Evolutionary conservation across 2,113 vertebrate genomes (phyloP), one percentile per base, ranked within the genome.

Genomic region (Argyrosomus japonicus): DNA sequence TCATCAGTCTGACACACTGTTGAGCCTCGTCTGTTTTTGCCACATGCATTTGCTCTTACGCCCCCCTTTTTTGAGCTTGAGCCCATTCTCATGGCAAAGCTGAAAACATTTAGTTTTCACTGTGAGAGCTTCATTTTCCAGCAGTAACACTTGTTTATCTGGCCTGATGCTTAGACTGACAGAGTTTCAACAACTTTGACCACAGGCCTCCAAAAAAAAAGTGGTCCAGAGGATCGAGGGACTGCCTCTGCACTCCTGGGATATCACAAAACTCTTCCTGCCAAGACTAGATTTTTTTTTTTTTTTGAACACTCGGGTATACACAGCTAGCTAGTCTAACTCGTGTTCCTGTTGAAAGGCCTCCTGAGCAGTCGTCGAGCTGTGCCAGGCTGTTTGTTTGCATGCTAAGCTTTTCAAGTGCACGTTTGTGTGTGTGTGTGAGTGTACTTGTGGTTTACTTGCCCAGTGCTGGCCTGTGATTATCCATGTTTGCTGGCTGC

Each of bases 381-480:
- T 29, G 9, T 67, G 82, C 79, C 75, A 65, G 81, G 36, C 51
- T 81, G 82, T 85, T 82, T 89, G 89, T 89, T 88, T 90, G 87
- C 75, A 75, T 3, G 58, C 80, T 60, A 40, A 82, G 79, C 67
- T 77, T 70, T 86, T 84, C 62, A 45, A 75, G 74, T 60, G 84
- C 21, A 15, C 43, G 60, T 83, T 10, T 81, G 72, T 81, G 82
- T 81, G 82, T 81, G 82, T 81, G 76, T 72, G 57, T 36, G 70
- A 58, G 54, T 15, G 45, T 63, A 77, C 75, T 79, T 83, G 82
- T 81, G 88, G 88, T 85, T 88, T 71, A 50, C 77, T n/a, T 76
- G 89, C 80, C 85, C 85, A 81, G 84, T 23, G 27, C 78, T 88
- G 87, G 78, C 65, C 72, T 79, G 89, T 76, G 83, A 91, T 91